Conservation (phyloP, 2,113 vertebrate species). For the Oryzias melastigma region DNA sequence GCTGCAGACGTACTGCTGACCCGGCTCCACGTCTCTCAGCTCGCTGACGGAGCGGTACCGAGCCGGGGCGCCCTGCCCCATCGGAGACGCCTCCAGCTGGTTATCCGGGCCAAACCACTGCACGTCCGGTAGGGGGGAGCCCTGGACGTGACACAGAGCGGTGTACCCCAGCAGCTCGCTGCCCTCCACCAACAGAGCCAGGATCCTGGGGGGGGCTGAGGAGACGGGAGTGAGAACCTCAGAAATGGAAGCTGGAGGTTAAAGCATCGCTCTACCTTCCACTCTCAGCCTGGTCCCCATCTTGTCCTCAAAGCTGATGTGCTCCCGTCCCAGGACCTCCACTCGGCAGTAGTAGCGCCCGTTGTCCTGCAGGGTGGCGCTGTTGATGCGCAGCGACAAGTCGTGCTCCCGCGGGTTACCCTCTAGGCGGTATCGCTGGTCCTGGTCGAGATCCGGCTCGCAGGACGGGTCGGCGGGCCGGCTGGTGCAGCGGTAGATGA, state of each 20-base stretch:
- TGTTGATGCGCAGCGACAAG: constrained; percentile 87
- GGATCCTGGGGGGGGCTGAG: constrained; percentile 85
- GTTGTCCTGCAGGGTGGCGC: constrained; percentile 81
- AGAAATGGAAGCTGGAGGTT: background rate
- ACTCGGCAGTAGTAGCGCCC: constrained; percentile 90
- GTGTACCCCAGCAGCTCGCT: constrained; percentile 65
- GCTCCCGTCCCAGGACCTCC: constrained; percentile 82
- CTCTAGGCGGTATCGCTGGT: constrained; percentile 86
- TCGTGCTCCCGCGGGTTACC: constrained; percentile 87
- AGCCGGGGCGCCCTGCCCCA: constrained; percentile 14
- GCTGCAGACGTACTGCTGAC: constrained; percentile 86
- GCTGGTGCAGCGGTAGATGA: constrained; percentile 85
- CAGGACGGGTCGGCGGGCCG: constrained; percentile 76
- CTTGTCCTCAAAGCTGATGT: constrained; percentile 87
- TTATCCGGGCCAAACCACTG: constrained; percentile 79
- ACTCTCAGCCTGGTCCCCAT: constrained; percentile 84
- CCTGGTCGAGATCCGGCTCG: constrained; percentile 79
- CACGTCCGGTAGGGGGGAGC: constrained; percentile 82
- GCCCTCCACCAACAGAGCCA: constrained; percentile 81
- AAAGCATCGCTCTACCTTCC: constrained; percentile 70
- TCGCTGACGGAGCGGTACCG: constrained; percentile 78
- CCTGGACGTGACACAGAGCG: constrained; percentile 84
- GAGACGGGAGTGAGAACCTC: background rate
- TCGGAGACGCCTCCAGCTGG: constrained; percentile 44
- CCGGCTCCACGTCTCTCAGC: constrained; percentile 76